These are phyloP conservation scores for Serilophus lunatus DNA, from an alignment of 2,113 vertebrate genomes.

Conservation along the genomic window DNA sequence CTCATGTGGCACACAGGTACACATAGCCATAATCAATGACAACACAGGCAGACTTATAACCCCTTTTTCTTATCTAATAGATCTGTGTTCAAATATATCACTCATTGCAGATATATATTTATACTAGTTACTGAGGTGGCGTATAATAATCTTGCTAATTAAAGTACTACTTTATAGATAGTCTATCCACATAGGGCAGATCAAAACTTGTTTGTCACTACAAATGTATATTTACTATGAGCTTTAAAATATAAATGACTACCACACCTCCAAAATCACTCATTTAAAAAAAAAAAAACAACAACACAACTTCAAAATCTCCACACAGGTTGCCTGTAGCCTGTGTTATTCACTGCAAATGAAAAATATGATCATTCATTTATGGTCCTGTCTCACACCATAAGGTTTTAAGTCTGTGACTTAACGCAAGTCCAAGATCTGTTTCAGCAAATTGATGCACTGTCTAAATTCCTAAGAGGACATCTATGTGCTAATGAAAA, in stretches of 20 bases:
- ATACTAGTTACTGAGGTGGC: not conserved
- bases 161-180: not conserved
- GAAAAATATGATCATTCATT: not conserved
- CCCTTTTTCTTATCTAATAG: not conserved
- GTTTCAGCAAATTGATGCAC: not conserved
- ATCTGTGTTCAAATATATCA: not conserved
- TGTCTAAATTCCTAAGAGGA: not conserved
- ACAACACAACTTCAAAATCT: not conserved
- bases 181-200: not conserved
- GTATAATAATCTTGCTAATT: not conserved
- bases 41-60: not conserved
- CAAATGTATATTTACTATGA: not conserved
- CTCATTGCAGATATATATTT: not conserved
- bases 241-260: not conserved
- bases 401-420: not conserved
- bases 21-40: not conserved
- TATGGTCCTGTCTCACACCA: not conserved
- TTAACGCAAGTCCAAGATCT: not conserved
- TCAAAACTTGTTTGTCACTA: not conserved
- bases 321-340: not conserved
- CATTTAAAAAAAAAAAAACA: not conserved
- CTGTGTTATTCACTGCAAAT: not conserved
- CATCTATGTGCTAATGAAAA: not conserved
- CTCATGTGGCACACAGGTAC: not conserved
- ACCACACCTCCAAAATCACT: not conserved